These are phyloP conservation scores for Sphecodes monilicornis DNA, from an alignment of 2,888 invertebrate genomes.

Conservation along the genomic window DNA sequence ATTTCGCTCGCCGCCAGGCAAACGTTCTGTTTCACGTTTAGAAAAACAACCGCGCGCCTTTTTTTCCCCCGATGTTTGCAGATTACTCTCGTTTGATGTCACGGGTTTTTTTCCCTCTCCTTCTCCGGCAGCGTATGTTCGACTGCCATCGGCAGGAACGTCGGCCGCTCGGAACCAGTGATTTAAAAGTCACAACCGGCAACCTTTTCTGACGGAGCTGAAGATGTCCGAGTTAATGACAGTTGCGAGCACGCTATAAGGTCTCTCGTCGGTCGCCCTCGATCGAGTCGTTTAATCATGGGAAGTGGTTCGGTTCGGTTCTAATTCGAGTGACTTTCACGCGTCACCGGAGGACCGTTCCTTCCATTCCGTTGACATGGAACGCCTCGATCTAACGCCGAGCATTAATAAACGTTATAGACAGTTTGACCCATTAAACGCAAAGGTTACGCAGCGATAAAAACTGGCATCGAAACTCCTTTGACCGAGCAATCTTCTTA, in stretches of 20 bases:
- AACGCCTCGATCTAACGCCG: constrained; percentile 8
- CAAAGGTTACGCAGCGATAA: not conserved
- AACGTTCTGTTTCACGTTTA: not conserved
- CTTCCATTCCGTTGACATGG: not conserved
- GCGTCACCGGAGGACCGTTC: constrained; percentile 2
- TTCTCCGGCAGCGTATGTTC: not conserved
- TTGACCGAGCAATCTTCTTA: constrained; percentile 10
- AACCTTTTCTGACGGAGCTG: not conserved
- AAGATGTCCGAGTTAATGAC: constrained; percentile 6
- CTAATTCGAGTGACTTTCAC: constrained; percentile 52
- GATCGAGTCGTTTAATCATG: constrained; percentile 67
- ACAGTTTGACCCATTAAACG: constrained; percentile 24
- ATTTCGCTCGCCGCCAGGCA: not conserved
- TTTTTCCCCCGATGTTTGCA: not conserved
- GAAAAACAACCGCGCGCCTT: constrained; percentile 6
- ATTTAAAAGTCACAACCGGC: not conserved
- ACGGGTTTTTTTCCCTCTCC: not conserved
- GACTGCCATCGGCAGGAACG: not conserved
- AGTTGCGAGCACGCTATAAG: not conserved
- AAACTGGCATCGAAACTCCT: constrained; percentile 20
- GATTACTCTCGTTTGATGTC: constrained; percentile 5
- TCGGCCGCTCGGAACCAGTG: not conserved
- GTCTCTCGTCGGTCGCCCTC: constrained; percentile 33
- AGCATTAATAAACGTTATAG: constrained; percentile 11
- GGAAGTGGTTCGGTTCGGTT: constrained; percentile 62